A percentile compares a stretch with the other conserved stretches of the same genome.
phyloP scores from a whole-genome alignment of 2,888 invertebrate species.

The Cylloceria caligata region DNA sequence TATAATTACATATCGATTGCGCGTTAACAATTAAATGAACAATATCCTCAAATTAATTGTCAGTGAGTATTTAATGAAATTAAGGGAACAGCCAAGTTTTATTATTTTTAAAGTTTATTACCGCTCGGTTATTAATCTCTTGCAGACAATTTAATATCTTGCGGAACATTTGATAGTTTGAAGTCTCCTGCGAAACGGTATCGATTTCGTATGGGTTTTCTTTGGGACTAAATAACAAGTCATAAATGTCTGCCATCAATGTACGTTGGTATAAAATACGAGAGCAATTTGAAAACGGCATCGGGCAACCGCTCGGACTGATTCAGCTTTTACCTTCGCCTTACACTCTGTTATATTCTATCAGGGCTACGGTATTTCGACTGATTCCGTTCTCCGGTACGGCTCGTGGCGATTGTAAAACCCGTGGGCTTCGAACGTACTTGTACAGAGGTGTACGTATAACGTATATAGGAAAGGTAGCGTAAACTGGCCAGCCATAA shows the following conservation, averaged over 20 bases:
- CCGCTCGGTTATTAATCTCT: too few species aligned
- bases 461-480: background rate
- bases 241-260: background rate
- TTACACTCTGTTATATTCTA: background rate
- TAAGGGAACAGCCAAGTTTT: too few species aligned
- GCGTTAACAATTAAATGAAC: too few species aligned
- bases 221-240: background rate
- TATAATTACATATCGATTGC: too few species aligned
- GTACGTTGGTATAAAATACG: background rate
- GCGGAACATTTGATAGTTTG: background rate
- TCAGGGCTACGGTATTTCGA: slow-evolving; percentile 42
- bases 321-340: background rate
- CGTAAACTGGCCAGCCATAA: slow-evolving; percentile 6
- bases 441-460: slow-evolving; percentile 17
- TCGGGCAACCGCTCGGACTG: background rate
- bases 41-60: too few species aligned
- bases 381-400: slow-evolving; percentile 48
- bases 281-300: background rate
- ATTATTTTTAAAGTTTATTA: too few species aligned
- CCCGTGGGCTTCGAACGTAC: slow-evolving; percentile 36
- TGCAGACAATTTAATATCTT: too few species aligned
- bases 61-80: too few species aligned
- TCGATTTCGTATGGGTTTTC: background rate
- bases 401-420: slow-evolving; percentile 53
- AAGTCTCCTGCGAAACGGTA: background rate